Evolutionary conservation across 2,797 vertebrate species (phyloP), one percentile per base, ranked within the genome.

Genomic region (Rhadinocentrus ornatus): DNA sequence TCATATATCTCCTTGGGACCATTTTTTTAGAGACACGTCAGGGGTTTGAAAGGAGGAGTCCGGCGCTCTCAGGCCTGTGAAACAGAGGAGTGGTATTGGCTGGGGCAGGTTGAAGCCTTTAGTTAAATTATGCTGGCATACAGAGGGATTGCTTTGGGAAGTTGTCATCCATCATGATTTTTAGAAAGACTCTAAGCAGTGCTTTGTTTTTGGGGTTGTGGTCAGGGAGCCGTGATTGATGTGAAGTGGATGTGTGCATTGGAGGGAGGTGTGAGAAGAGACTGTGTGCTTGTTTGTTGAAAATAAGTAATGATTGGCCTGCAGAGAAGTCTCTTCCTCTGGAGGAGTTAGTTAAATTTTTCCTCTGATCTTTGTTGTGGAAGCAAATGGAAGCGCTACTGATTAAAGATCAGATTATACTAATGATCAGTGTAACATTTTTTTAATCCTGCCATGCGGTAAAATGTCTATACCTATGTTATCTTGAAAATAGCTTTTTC

Each of bases 121-220:
- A 91, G 91, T 91, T 93, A 93, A 94, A 92, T 94, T 92, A 91
- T 88, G 88, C 89, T 93, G 93, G 88, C 92, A 93, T 82, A 55
- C 85, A 87, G 86, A 93, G 86, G 88, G 86, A 94, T 93, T 91
- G 91, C 91, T 91, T 86, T 86, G 82, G 91, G 91, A 94, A 92
- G 91, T 92, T 94, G 92, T 94, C 92, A 93, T 94, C 91, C 93
- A 94, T 95, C 94, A 94, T 92, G 91, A 93, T 91, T 93, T 73
- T 93, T 90, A 91, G 88, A 94, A 91, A 88, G 91, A 91, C 91
- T 93, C 90, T 91, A 90, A 91, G 91, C 88, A 84, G 85, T 77
- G 48, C 82, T 84, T 77, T 79, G 84, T 88, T 89, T 91, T 88
- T 88, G 90, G 91, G 93, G 91, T 93, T 92, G 88, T 90, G 89